Evolutionary conservation across 2,888 invertebrate species (phyloP), one percentile per base, ranked within the genome.

Genomic region (Dryadula phaetusa): DNA sequence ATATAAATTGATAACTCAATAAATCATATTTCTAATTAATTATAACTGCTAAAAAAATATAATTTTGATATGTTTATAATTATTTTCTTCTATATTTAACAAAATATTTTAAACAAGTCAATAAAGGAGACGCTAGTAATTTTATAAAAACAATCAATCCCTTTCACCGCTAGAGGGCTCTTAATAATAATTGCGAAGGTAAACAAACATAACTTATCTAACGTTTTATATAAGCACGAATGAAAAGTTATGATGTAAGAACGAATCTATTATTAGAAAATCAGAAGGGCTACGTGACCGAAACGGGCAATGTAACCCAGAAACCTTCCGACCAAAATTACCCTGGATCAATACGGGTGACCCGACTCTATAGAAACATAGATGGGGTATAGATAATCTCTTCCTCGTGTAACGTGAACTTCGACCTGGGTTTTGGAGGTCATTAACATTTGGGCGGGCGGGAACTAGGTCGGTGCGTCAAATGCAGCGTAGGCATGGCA

Each of bases 401-500:
- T 85, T 86, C 84, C 92, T 83, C 92, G 92, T 91, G 92, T 89
- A 89, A 79, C 85, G 85, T 92, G 92, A 92, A 92, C 92, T 92
- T 92, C 91, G 92, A 90, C 92, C 92, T 85, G 87, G 88, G 87
- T 88, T 91, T 92, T 92, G 90, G 92, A 92, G 92, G 92, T 92
- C 92, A 92, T 92, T 92, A 92, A 92, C 92, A 92, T 92, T 92
- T 92, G 84, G 83, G 80, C 80, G 83, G 86, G 85, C 76, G 82
- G 79, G 78, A 88, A 88, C 81, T 91, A 76, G 91, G 91, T 89
- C 91, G 86, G 82, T 86, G 87, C 87, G 87, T 80, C 75, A 76
- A 73, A 76, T 90, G 90, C 90, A 90, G 79, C 83, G 88, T 89
- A 81, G 82, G 76, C 79, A 85, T 87, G 79, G 77, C 76, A 72